Evolutionary conservation across 2,888 invertebrate genomes (phyloP).

Genomic region (Xanthorhoe spadicearia): DNA sequence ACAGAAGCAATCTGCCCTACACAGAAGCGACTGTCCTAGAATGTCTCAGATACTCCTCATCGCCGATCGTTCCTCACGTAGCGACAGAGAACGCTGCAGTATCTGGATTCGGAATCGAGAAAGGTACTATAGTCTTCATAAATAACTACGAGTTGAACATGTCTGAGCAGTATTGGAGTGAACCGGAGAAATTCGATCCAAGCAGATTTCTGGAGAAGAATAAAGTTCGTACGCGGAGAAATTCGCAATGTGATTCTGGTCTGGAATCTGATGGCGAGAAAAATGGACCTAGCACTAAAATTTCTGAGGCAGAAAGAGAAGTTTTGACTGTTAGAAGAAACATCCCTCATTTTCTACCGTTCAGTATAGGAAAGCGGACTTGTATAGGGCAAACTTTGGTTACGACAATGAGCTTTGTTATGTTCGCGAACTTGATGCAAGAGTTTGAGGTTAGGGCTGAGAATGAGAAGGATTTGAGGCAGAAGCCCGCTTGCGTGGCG

Average conservation of each 20-base stretch:
- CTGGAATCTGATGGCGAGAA: slow-evolving; percentile 81
- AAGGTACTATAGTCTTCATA: slow-evolving; percentile 92
- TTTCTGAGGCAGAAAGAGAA: slow-evolving; percentile 65
- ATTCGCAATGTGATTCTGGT: slow-evolving; percentile 83
- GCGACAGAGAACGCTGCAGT: slow-evolving; percentile 91
- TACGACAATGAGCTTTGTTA: slow-evolving; percentile 89
- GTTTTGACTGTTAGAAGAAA: slow-evolving; percentile 78
- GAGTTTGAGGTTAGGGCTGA: slow-evolving; percentile 87
- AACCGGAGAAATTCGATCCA: slow-evolving; percentile 90
- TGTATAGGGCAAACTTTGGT: slow-evolving; percentile 94
- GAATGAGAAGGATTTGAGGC: slow-evolving; percentile 80
- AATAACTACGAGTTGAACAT: slow-evolving; percentile 93
- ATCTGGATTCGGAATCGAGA: slow-evolving; percentile 88
- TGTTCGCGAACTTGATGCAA: slow-evolving; percentile 89
- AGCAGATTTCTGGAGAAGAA: slow-evolving; percentile 87
- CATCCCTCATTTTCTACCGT: slow-evolving; percentile 91
- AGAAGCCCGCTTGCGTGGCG: slow-evolving; percentile 89
- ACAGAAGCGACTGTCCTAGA: slow-evolving; percentile 93
- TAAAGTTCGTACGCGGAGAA: slow-evolving; percentile 66
- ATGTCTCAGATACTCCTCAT: slow-evolving; percentile 91
- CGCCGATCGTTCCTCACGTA: slow-evolving; percentile 96
- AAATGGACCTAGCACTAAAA: slow-evolving; percentile 54
- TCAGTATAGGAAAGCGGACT: slow-evolving; percentile 94
- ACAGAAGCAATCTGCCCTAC: slow-evolving; percentile 89
- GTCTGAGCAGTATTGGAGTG: slow-evolving; percentile 89